Base-by-base conservation (phyloP, 2,113 vertebrate species). In the Gallinago media region DNA sequence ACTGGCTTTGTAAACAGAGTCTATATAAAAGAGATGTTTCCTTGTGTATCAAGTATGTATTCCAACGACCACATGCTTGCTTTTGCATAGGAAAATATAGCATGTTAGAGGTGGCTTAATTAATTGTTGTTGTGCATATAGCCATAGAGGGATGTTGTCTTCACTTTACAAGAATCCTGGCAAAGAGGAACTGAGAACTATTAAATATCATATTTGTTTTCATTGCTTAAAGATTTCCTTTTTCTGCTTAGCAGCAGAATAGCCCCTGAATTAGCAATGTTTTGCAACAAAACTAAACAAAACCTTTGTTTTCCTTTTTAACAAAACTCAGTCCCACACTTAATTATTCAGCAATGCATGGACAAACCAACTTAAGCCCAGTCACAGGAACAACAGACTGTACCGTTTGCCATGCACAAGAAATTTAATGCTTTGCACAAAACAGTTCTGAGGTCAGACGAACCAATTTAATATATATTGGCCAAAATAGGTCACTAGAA, bases 241-340 rank as follows among this genome's bases (percentile, higher is more conserved):
- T 54, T 49, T 21, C 27, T 65, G 49, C 44, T 72, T 56, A 88
- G 49, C 52, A 76, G 49, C 62, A 73, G 8, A 67, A 31, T 44
- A 38, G 16, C 40, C 20, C 44, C 80, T 63, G 59, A 70, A 89
- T 90, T 66, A 70, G 34, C 26, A 78, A n/a, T 34, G n/a, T 61
- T 80, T 94, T 65, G 44, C 27, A 84, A 90, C 25, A 91, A 73
- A 91, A 74, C 8, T 38, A 67, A 87, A 40, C 12, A 76, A 88
- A 96, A 62, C 17, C 5, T 73, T 86, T 87, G 31, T 67, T 92
- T 94, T 80, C 59, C 22, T 76, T 92, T 66, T 83, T 70, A 92
- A 12, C 42, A 72, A 68, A 91, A 10, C 47, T 80, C 78, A 31
- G 38, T 49, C 72, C 31, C 72, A 70, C 49, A 32, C 32, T 71